Percentiles rank a stretch among this genome's conserved stretches.
Evolutionary conservation across 1,140 invertebrate genomes (phyloP).

Genomic region (Brachionus rubens): DNA sequence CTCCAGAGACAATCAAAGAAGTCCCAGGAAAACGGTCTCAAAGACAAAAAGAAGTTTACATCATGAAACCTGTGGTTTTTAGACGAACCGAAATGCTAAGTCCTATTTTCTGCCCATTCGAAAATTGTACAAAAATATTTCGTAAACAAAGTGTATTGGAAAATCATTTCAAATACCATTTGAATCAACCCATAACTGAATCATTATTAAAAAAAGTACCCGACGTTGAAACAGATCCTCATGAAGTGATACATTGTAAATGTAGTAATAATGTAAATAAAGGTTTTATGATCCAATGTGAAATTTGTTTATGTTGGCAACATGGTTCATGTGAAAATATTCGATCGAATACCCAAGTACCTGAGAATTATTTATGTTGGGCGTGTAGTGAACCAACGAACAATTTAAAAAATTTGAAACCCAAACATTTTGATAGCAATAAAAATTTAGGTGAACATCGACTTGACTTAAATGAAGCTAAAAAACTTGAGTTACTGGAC

Average conservation of each 20-base stretch:
- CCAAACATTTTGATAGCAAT: not conserved
- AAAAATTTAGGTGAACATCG: not conserved
- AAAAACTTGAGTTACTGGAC: not conserved
- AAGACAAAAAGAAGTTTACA: not conserved
- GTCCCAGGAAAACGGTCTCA: too few relatives aligned
- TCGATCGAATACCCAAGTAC: conserved; percentile 12
- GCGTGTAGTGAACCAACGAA: conserved; percentile 22
- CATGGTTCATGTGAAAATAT: conserved; percentile 15
- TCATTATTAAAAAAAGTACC: not conserved
- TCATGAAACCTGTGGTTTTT: not conserved
- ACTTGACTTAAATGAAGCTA: not conserved
- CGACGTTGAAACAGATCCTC: conserved; percentile 11
- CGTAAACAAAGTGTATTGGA: conserved; percentile 40
- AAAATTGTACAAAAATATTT: conserved; percentile 30
- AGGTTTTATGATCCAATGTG: conserved; percentile 44
- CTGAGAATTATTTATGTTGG: conserved; percentile 42
- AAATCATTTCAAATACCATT: conserved; percentile 23
- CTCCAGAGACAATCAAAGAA: too few relatives aligned
- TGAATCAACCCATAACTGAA: not conserved
- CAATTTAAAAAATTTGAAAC: conserved; percentile 29
- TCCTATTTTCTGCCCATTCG: not conserved
- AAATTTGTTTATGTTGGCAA: conserved; percentile 41
- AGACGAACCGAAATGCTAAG: too few relatives aligned
- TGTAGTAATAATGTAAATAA: conserved; percentile 19
- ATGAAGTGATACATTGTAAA: conserved; percentile 39